Evolutionary conservation across 2,888 invertebrate genomes (phyloP).

Genomic region (Tenthredo livida): DNA sequence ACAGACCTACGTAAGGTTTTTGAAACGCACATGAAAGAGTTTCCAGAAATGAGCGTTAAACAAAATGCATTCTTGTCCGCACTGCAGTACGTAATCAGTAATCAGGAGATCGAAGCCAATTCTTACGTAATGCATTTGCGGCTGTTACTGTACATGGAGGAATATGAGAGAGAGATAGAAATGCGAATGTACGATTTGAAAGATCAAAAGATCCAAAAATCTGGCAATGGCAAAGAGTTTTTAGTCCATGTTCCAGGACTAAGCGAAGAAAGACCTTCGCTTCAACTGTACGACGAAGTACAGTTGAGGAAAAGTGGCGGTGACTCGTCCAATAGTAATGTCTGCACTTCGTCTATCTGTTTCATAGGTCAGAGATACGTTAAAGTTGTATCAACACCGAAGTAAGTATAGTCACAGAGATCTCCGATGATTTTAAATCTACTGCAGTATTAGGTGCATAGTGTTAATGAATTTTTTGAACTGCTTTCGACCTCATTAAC

Average conservation of each 20-base stretch:
- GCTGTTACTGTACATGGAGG: slow-evolving; percentile 65
- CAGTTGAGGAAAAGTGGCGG: background rate
- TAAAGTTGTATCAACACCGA: background rate
- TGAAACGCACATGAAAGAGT: slow-evolving; percentile 14
- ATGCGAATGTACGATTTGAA: slow-evolving; percentile 55
- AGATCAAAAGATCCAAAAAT: slow-evolving; percentile 51
- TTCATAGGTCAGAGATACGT: slow-evolving; percentile 29
- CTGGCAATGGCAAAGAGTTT: slow-evolving; percentile 35
- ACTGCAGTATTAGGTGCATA: background rate
- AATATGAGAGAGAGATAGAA: slow-evolving; percentile 56
- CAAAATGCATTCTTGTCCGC: slow-evolving; percentile 57
- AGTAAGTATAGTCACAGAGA: background rate
- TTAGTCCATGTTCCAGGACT: slow-evolving; percentile 61
- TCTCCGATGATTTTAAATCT: background rate
- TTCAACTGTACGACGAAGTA: slow-evolving; percentile 31
- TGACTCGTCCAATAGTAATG: background rate
- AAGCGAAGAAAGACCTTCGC: slow-evolving; percentile 54
- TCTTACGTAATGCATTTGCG: slow-evolving; percentile 64
- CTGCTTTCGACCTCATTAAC: background rate
- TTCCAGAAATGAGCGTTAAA: background rate
- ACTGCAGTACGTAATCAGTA: slow-evolving; percentile 56
- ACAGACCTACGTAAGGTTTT: slow-evolving; percentile 20
- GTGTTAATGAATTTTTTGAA: background rate
- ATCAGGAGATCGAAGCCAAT: slow-evolving; percentile 55
- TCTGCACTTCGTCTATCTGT: background rate